Evolutionary conservation across 2,797 vertebrate species (phyloP), one percentile per base, ranked within the genome.

Genomic region (Sebastiscus albofasciatus): DNA sequence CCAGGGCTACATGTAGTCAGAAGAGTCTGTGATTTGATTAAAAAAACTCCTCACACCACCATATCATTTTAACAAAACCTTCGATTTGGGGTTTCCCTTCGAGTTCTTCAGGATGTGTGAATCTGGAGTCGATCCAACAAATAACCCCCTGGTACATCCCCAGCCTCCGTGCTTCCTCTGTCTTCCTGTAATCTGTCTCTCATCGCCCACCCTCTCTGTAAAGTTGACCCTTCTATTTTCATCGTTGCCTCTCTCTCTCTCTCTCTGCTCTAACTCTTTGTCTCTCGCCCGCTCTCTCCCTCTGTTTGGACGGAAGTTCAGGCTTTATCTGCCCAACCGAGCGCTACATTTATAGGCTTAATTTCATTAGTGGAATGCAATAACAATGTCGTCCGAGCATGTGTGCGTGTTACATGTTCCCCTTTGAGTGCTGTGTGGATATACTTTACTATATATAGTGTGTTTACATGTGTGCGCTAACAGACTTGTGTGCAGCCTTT

Each of bases 291-390:
- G n/a, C 24, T 33, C 31, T 33, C 31, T 26, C 70, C 27, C 36
- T 82, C 75, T 59, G 67, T 84, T 84, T 89, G 74, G 86, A 86
- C 70, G 86, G 80, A 87, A 89, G 79, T 81, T 80, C 22, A 79
- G 75, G 70, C 81, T 90, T 90, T 92, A 91, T 91, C 92, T 83
- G 66, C 54, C 84, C 67, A 88, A 77, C 83, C 54, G 66, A 89
- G 86, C 80, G 39, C 79, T 88, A 76, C 77, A 80, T 85, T 92
- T 90, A 80, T 76, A 83, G 60, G 84, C 90, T 82, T 93, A 90
- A 94, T 93, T 91, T 90, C 75, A 92, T 93, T 92, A 92, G 87
- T 36, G 84, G 85, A 88, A 93, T 88, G 90, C 83, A 88, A 78
- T 78, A 91, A 89, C 87, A 84, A 78, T 67, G 64, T 85, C 84